Percentiles rank a stretch among this genome's conserved stretches.
phyloP scores from a whole-genome alignment of 2,113 vertebrate genomes.

The Anarrhichthys ocellatus region DNA sequence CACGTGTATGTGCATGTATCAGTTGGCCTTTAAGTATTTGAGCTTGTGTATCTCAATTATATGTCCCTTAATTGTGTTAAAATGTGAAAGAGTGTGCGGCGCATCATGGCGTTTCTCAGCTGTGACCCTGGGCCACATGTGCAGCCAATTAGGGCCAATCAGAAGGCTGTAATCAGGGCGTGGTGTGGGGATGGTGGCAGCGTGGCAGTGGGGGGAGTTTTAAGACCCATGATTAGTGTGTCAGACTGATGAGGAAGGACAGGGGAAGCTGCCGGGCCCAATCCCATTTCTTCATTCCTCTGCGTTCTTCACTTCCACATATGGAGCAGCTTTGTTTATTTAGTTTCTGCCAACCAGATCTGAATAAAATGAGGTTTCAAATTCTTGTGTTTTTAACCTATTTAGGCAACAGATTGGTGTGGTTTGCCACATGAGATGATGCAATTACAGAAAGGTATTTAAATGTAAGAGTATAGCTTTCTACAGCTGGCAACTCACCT shows the following conservation, averaged over 20 bases:
- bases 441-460: conserved; percentile 42
- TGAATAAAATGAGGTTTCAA: conserved; percentile 10
- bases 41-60: background rate
- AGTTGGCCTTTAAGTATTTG: background rate
- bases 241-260: conserved; percentile 70
- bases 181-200: conserved; percentile 56
- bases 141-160: conserved; percentile 83
- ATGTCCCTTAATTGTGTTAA: background rate
- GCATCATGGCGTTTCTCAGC: conserved; percentile 38
- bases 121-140: conserved; percentile 78
- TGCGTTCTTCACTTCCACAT: conserved; percentile 31
- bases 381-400: conserved; percentile 37
- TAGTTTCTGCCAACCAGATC: conserved; percentile 46
- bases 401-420: conserved; percentile 50
- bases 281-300: conserved; percentile 40
- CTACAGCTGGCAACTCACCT: conserved; percentile 6
- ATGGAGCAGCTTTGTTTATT: conserved; percentile 51
- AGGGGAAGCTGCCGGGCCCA: conserved; percentile 29
- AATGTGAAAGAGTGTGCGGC: conserved; percentile 21
- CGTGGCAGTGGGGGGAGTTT: conserved; percentile 49
- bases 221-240: conserved; percentile 75
- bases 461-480: conserved; percentile 29
- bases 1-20: background rate
- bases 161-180: conserved; percentile 79
- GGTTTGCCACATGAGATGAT: conserved; percentile 56